A percentile compares a stretch with the other conserved stretches of the same genome.
Conservation (phyloP, 2,888 invertebrate species). For the Synergus umbraculus region DNA sequence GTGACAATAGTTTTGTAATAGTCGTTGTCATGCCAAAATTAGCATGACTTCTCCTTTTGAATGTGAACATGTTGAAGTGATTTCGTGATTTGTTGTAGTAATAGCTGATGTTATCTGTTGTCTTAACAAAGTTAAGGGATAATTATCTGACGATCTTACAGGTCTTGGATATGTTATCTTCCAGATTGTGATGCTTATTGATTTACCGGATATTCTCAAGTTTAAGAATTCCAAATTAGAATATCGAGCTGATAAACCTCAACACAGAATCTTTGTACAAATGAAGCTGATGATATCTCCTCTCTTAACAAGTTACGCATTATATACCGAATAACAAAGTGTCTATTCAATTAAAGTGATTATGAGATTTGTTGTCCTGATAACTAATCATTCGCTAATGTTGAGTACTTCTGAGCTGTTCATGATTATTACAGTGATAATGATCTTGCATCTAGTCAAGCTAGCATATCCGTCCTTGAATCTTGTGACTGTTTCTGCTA, state of each 20-base stretch:
- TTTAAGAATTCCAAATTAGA: too few relatives aligned
- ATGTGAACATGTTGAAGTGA: neutral
- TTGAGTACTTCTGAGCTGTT: slow-evolving; percentile 7
- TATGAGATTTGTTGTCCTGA: neutral
- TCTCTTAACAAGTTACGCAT: too few relatives aligned
- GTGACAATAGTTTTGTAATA: neutral
- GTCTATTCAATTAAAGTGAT: neutral
- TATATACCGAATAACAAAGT: neutral
- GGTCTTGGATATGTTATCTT: too few relatives aligned
- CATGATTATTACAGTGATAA: slow-evolving; percentile 7
- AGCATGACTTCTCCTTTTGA: neutral
- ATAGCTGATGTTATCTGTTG: neutral
- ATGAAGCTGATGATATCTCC: too few relatives aligned
- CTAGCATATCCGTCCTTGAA: neutral
- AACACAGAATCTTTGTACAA: too few relatives aligned
- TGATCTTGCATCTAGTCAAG: neutral
- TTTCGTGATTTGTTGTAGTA: neutral
- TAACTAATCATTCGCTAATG: neutral
- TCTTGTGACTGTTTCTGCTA: neutral
- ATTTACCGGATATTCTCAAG: too few relatives aligned
- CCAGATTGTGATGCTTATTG: too few relatives aligned
- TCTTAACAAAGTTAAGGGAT: neutral
- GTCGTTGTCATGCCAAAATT: neutral
- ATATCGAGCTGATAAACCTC: too few relatives aligned
- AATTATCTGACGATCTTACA: too few relatives aligned